Conservation (phyloP, 2,797 vertebrate genomes). For the Synaphobranchus kaupii region DNA sequence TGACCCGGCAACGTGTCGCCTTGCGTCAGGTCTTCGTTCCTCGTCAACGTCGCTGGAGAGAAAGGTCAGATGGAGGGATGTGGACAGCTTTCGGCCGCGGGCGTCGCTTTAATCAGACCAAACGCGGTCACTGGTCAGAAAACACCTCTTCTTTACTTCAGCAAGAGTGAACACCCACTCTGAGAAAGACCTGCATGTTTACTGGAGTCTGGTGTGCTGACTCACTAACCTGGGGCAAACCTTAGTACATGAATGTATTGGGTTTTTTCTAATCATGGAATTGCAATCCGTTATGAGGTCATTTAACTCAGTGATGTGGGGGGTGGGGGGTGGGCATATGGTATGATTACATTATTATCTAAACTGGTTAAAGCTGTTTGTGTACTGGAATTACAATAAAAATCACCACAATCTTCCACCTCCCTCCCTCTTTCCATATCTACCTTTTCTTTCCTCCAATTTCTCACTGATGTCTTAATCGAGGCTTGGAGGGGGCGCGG, state of each 20-base stretch:
- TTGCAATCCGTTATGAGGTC: not conserved
- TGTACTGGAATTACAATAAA: not conserved
- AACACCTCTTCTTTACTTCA: constrained; percentile 17
- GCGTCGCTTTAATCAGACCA: constrained; percentile 40
- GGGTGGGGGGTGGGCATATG: not conserved
- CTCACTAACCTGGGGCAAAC: not conserved
- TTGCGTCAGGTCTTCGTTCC: constrained; percentile 46
- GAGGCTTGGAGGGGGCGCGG: too few relatives aligned
- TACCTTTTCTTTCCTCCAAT: not conserved
- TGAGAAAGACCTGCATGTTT: not conserved
- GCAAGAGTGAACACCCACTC: not conserved
- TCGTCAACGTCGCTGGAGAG: constrained; percentile 40
- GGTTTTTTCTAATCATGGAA: not conserved
- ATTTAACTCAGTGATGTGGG: not conserved
- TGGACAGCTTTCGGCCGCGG: constrained; percentile 46
- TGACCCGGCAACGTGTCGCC: constrained; percentile 43
- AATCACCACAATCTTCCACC: not conserved
- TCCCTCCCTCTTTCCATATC: not conserved
- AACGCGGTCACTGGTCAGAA: constrained; percentile 13
- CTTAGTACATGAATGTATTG: not conserved
- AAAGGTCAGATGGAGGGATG: constrained; percentile 46
- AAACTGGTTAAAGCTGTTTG: not conserved
- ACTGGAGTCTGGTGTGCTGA: not conserved
- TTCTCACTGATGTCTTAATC: too few relatives aligned
- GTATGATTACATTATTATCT: not conserved